phyloP scores from a whole-genome alignment of 2,888 invertebrate species.

The Drosophila anomalata region DNA sequence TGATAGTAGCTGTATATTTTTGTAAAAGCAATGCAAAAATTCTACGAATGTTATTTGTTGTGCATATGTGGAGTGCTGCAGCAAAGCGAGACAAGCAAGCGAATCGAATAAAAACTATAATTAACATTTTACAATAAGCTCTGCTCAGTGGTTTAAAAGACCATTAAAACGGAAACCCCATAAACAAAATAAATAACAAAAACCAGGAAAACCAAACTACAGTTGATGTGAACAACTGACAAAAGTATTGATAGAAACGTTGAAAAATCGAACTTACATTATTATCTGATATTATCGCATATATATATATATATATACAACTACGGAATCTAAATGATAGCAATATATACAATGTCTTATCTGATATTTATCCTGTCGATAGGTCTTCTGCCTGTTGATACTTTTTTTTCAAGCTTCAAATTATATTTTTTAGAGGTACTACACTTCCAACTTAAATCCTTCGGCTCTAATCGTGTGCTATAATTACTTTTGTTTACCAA shows the following conservation, averaged over 20 bases:
- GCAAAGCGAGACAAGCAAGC: conserved; percentile 29
- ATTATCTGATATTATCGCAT: conserved; percentile 38
- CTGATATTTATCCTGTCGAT: conserved; percentile 10
- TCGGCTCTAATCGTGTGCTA: conserved; percentile 25
- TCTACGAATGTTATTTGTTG: conserved; percentile 59
- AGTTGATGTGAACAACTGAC: conserved; percentile 29
- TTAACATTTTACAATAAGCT: conserved; percentile 43
- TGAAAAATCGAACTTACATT: conserved; percentile 42
- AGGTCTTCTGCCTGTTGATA: conserved; percentile 20
- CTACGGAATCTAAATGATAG: conserved; percentile 37
- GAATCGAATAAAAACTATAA: conserved; percentile 56
- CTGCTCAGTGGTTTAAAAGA: conserved; percentile 57
- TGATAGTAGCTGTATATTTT: conserved; percentile 61
- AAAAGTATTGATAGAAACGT: conserved; percentile 37
- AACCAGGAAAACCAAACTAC: conserved; percentile 34
- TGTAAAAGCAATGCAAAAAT: conserved; percentile 50
- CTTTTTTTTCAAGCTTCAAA: conserved; percentile 18
- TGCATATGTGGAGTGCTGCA: conserved; percentile 31
- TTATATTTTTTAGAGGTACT: conserved; percentile 8
- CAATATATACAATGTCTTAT: conserved; percentile 39
- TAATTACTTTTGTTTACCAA: conserved; percentile 8
- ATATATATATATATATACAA: conserved; percentile 28
- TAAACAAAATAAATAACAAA: neutral
- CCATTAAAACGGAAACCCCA: conserved; percentile 24
- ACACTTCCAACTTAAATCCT: neutral